Evolutionary conservation across 2,888 invertebrate species (phyloP).

Genomic region (Agriopis leucophaearia): DNA sequence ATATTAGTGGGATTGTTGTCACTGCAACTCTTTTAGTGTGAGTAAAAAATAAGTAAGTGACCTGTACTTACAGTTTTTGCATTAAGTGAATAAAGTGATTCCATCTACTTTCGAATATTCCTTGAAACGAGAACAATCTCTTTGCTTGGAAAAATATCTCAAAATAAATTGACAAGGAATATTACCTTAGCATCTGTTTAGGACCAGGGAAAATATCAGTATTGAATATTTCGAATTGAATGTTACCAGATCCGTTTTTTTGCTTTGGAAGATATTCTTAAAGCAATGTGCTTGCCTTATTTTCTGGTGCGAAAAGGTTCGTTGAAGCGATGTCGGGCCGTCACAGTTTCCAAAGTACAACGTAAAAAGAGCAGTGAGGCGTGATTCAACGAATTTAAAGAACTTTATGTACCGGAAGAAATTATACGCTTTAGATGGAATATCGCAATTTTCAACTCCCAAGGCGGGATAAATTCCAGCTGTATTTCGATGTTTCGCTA

Average conservation of each 20-base stretch:
- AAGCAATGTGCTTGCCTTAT: constrained; percentile 7
- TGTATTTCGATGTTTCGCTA: neutral
- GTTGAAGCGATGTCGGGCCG: constrained; percentile 19
- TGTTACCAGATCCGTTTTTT: neutral
- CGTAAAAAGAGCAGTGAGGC: constrained; percentile 31
- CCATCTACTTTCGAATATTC: neutral
- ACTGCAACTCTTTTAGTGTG: no score
- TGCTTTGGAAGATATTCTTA: constrained; percentile 1
- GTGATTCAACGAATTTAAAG: constrained; percentile 31
- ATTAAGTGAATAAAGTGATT: no score
- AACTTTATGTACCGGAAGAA: constrained; percentile 33
- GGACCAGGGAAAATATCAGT: neutral
- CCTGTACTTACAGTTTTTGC: no score
- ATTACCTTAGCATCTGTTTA: constrained; percentile 16
- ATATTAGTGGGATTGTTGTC: no score
- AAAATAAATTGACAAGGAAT: constrained; percentile 12
- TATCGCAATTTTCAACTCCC: constrained; percentile 26
- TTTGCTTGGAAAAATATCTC: constrained; percentile 1
- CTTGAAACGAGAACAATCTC: neutral
- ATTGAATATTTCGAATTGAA: neutral
- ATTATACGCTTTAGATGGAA: constrained; percentile 32
- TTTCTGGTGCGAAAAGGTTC: constrained; percentile 18
- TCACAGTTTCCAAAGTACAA: constrained; percentile 23
- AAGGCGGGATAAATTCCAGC: constrained; percentile 10
- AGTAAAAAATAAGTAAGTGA: no score